phyloP scores from a whole-genome alignment of 2,113 vertebrate species.

The Galbula dea region DNA sequence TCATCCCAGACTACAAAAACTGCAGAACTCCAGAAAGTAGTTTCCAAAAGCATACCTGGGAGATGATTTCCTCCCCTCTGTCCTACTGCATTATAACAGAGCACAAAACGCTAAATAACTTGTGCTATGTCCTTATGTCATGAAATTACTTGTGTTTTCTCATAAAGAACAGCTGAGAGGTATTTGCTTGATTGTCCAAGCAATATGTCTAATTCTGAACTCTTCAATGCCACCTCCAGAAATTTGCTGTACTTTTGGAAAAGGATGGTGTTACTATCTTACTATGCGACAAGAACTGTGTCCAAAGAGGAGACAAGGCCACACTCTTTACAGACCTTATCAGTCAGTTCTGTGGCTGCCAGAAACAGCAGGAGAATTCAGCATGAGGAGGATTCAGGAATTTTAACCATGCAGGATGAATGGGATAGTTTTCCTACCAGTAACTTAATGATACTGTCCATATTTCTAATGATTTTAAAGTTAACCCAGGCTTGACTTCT shows the following conservation, averaged over 20 bases:
- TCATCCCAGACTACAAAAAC: background rate
- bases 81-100: background rate
- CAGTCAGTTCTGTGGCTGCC: background rate
- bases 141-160: background rate
- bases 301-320: background rate
- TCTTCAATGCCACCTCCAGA: background rate
- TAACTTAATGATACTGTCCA: background rate
- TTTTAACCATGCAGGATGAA: background rate
- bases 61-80: background rate
- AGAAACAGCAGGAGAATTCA: background rate
- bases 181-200: background rate
- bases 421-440: background rate
- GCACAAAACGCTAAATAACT: background rate
- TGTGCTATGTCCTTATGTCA: background rate
- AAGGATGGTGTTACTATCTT: background rate
- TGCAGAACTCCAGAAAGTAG: background rate
- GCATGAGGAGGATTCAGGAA: background rate
- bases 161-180: background rate
- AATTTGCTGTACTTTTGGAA: background rate
- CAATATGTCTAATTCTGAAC: background rate
- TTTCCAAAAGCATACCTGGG: background rate
- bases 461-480: background rate
- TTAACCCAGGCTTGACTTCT: background rate
- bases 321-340: background rate
- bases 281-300: background rate